phyloP scores from a whole-genome alignment of 2,797 vertebrate species.

The Tokudaia muenninki region DNA sequence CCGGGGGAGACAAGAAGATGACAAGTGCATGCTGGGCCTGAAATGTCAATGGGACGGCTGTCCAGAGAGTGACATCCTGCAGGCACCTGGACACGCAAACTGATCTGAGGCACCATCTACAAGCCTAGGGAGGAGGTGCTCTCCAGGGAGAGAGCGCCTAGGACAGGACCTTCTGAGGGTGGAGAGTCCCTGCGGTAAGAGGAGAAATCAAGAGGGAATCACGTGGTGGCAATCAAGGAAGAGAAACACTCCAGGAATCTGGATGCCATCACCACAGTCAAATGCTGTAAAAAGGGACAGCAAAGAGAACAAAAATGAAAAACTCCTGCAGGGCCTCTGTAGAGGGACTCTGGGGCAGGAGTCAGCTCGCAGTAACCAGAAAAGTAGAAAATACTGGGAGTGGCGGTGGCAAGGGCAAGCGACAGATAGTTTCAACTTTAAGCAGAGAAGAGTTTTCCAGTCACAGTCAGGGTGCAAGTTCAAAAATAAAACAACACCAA shows the following conservation, averaged over 20 bases:
- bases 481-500: not conserved
- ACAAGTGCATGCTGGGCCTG: not conserved
- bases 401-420: not conserved
- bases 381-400: not conserved
- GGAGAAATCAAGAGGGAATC: not conserved
- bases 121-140: not conserved
- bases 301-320: not conserved
- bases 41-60: not conserved
- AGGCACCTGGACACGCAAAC: not conserved
- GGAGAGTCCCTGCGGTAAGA: not conserved
- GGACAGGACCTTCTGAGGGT: not conserved
- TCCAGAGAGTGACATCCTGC: not conserved
- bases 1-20: not conserved
- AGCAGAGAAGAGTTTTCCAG: not conserved
- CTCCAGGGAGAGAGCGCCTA: not conserved
- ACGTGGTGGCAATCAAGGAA: not conserved
- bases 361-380: not conserved
- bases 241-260: conserved; percentile 11
- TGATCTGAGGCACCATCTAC: not conserved
- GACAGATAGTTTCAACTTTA: not conserved
- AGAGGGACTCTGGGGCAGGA: not conserved
- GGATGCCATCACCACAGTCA: not conserved
- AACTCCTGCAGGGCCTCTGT: not conserved
- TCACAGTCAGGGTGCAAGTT: not conserved
- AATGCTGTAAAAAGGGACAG: not conserved